phyloP scores from a whole-genome alignment of 1,140 invertebrate species.

The Oryctes rhinoceros region DNA sequence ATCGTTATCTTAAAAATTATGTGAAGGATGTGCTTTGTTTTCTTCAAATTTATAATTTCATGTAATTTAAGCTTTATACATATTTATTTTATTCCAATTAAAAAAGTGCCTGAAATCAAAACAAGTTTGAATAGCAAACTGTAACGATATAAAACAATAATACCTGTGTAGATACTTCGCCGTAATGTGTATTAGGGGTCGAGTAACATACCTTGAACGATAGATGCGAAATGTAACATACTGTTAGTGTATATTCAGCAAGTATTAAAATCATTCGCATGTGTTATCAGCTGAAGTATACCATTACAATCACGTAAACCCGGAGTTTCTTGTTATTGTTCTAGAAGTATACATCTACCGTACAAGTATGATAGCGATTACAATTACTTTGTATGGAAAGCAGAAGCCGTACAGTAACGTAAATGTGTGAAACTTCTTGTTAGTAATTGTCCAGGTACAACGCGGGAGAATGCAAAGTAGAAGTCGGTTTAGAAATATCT shows the following conservation, averaged over 20 bases:
- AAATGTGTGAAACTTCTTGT: not conserved
- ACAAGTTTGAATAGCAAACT: too few species aligned
- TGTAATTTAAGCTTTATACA: too few species aligned
- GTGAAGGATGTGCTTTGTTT: too few species aligned
- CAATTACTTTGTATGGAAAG: slow-evolving; percentile 14
- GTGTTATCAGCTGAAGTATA: not conserved
- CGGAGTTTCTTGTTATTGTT: slow-evolving; percentile 25
- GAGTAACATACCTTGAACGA: too few species aligned
- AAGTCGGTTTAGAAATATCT: not conserved
- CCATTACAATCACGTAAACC: slow-evolving; percentile 8
- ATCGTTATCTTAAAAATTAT: too few species aligned
- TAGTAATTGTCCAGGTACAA: slow-evolving; percentile 24
- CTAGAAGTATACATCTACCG: not conserved
- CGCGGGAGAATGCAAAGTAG: not conserved
- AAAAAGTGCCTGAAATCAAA: too few species aligned
- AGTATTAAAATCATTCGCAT: slow-evolving; percentile 3
- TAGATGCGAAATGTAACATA: too few species aligned
- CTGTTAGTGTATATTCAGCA: not conserved
- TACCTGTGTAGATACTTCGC: too few species aligned
- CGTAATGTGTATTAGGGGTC: too few species aligned
- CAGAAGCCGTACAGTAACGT: not conserved
- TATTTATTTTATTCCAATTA: too few species aligned
- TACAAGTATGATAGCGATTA: slow-evolving; percentile 17
- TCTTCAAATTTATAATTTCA: too few species aligned
- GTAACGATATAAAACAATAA: too few species aligned